A percentile compares a stretch with the other conserved stretches of the same genome.
phyloP scores from a whole-genome alignment of 2,888 invertebrate genomes.

The Endotricha flammealis region DNA sequence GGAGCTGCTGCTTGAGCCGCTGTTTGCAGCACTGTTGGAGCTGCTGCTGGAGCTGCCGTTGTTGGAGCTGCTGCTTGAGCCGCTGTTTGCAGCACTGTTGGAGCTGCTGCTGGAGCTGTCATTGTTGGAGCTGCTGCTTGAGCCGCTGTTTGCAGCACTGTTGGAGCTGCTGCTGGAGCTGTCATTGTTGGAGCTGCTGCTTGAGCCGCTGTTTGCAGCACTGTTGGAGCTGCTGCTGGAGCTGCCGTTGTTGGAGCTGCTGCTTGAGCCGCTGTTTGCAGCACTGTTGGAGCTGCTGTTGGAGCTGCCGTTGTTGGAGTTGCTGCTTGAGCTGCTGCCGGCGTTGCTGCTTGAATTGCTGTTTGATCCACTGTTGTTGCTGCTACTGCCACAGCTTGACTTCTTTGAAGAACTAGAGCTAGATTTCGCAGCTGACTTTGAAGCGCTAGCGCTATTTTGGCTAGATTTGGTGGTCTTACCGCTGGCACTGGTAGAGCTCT shows the following conservation, averaged over 20 bases:
- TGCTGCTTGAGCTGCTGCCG: neutral
- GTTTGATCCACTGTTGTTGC: neutral
- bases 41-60: neutral
- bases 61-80: neutral
- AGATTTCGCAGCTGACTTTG: neutral
- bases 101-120: neutral
- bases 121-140: neutral
- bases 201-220: too few species aligned
- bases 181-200: neutral
- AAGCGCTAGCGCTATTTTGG: neutral
- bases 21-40: neutral
- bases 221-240: neutral
- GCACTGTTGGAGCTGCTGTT: neutral
- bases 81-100: neutral
- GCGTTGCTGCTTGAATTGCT: neutral
- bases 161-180: neutral
- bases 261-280: neutral
- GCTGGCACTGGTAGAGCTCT: neutral
- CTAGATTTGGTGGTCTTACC: neutral
- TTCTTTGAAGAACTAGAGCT: neutral
- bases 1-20: neutral
- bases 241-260: neutral
- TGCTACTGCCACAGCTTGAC: neutral
- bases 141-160: neutral
- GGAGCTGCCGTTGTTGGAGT: neutral